Evolutionary conservation across 1,140 invertebrate species (phyloP), one percentile per base, ranked within the genome.

Genomic region (Drosophila orena): DNA sequence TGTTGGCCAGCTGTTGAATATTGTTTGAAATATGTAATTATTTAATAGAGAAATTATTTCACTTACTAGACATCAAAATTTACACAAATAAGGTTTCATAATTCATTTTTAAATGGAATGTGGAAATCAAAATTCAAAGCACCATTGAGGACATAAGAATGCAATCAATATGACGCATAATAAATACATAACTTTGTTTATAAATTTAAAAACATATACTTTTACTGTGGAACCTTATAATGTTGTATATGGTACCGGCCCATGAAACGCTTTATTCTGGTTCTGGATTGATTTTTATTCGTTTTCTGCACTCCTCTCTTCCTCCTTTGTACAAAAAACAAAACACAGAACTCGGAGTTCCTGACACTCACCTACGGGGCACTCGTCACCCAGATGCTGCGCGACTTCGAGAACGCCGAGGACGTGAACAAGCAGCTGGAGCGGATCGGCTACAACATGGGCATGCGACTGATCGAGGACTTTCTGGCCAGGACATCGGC

Each of bases 311-410:
- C 53, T 60, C 37, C 53, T 43, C 43, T 60, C 56, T 75, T 52
- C 22, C 54, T 54, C 14, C 30, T 52, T 58, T 35, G 58, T 55
- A 56, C 64, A 52, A 66, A 38, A 47, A 61, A 65, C 30, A 10
- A 34, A 46, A 59, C 30, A 22, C 46, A 99, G 97, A 99, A 98
- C 94, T 98, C 98, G 7, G 99, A 99, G 92, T 93, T 99, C 43
- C 97, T 99, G 81, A 99, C 98, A 3, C 93, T 99, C 35, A 99
- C 99, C 4, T 99, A 99, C 93, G 99, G 99, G 44, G 97, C 99
- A 4, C 93, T 99, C 17, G 98, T 99, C 0, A 96, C 98, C 12
- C 98, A 99, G 93, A 95, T 99, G 91, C 93, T 99, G 15, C 98
- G 98, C 93, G 99, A 99, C 93, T 97, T 97, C 90, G 99, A 99